Conservation (phyloP, 2,797 vertebrate species). For the Rhyacichthys aspro region DNA sequence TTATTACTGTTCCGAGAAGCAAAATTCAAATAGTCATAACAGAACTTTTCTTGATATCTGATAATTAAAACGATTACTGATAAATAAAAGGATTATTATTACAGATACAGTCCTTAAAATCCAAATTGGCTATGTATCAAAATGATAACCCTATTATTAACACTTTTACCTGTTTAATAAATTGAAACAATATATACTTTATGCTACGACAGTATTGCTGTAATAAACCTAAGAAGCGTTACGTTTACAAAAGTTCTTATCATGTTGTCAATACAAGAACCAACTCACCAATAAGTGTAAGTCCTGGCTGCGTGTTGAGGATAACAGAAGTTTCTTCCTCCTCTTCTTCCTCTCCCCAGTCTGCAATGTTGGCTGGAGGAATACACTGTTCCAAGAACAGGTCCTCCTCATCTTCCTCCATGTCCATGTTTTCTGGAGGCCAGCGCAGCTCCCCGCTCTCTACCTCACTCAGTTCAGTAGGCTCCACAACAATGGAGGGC, state of each 20-base stretch:
- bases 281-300: conserved; percentile 77
- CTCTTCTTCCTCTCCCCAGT: conserved; percentile 78
- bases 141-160: too few species aligned
- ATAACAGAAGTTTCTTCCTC: conserved; percentile 67
- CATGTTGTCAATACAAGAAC: background rate
- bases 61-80: too few species aligned
- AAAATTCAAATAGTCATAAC: background rate
- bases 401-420: conserved; percentile 79
- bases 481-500: conserved; percentile 86
- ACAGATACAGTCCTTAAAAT: too few species aligned
- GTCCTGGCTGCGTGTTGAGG: conserved; percentile 68
- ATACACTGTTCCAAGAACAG: conserved; percentile 84
- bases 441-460: conserved; percentile 87
- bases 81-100: too few species aligned
- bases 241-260: too few species aligned
- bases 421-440: conserved; percentile 80
- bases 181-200: too few species aligned
- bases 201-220: too few species aligned
- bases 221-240: too few species aligned
- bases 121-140: too few species aligned
- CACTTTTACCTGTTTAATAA: too few species aligned
- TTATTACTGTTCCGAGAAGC: background rate
- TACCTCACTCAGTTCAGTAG: conserved; percentile 82
- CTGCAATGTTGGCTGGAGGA: conserved; percentile 80
- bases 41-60: too few species aligned